Conservation (phyloP, 2,888 invertebrate species). For the Netelia fuscicornis region DNA sequence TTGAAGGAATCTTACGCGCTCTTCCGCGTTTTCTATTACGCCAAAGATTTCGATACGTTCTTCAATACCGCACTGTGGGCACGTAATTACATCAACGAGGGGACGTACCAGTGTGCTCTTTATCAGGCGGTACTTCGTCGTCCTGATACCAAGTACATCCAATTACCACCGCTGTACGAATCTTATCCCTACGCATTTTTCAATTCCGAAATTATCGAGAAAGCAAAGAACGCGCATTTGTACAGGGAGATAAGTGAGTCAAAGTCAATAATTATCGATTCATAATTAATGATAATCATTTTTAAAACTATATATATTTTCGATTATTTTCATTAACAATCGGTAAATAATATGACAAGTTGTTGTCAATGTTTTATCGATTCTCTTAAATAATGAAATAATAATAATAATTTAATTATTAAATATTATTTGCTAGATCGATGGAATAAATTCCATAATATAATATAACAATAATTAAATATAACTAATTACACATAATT, state of each 20-base stretch:
- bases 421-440: too few species aligned
- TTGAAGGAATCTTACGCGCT: slow-evolving; percentile 80
- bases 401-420: too few species aligned
- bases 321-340: too few species aligned
- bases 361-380: too few species aligned
- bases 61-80: slow-evolving; percentile 83
- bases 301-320: too few species aligned
- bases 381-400: too few species aligned
- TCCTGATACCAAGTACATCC: slow-evolving; percentile 87
- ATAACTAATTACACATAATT: too few species aligned
- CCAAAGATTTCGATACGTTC: slow-evolving; percentile 83
- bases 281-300: too few species aligned
- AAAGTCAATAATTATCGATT: too few species aligned
- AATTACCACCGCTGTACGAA: slow-evolving; percentile 90
- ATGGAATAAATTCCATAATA: too few species aligned
- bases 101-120: slow-evolving; percentile 87
- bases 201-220: slow-evolving; percentile 86
- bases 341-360: too few species aligned
- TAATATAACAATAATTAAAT: too few species aligned
- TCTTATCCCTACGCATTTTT: slow-evolving; percentile 89
- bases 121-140: slow-evolving; percentile 88
- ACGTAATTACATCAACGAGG: slow-evolving; percentile 83
- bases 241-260: slow-evolving; percentile 79
- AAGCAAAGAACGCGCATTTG: slow-evolving; percentile 83
- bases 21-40: slow-evolving; percentile 81